Conservation (phyloP, 2,888 invertebrate species). For the Sinodicranocentrus sp. region DNA sequence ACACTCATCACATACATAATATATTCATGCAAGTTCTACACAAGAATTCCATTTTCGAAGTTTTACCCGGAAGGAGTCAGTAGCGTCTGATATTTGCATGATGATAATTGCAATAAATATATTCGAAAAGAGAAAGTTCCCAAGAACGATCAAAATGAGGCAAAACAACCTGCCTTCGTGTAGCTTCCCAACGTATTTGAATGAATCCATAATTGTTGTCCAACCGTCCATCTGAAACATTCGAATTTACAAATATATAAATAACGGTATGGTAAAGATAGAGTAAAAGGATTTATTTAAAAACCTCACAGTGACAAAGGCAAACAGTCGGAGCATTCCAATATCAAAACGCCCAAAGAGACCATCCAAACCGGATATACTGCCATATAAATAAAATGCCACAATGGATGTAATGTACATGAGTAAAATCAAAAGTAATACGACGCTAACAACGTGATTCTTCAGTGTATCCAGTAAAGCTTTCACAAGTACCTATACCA, state of each 20-base stretch:
- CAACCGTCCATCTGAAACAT: conserved; percentile 76
- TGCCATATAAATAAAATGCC: conserved; percentile 72
- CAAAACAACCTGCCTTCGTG: conserved; percentile 69
- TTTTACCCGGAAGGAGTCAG: conserved; percentile 72
- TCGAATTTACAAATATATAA: conserved; percentile 8
- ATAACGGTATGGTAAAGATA: background rate
- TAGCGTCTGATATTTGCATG: conserved; percentile 76
- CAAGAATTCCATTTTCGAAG: background rate
- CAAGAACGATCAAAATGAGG: conserved; percentile 72
- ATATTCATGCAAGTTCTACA: no score
- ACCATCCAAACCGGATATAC: conserved; percentile 38
- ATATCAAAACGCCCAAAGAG: conserved; percentile 59
- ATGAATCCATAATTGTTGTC: conserved; percentile 69
- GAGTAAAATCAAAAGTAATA: conserved; percentile 71
- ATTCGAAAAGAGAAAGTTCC: conserved; percentile 76
- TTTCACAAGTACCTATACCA: conserved; percentile 67
- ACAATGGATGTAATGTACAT: conserved; percentile 75
- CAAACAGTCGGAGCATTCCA: conserved; percentile 73
- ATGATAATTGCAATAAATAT: conserved; percentile 77
- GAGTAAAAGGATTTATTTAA: background rate
- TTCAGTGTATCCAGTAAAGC: conserved; percentile 74
- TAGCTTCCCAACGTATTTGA: conserved; percentile 36
- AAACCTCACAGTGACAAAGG: conserved; percentile 68
- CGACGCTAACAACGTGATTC: conserved; percentile 73
- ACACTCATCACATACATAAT: background rate